Evolutionary conservation across 2,797 vertebrate species (phyloP).

Genomic region (Acropternis orthonyx): DNA sequence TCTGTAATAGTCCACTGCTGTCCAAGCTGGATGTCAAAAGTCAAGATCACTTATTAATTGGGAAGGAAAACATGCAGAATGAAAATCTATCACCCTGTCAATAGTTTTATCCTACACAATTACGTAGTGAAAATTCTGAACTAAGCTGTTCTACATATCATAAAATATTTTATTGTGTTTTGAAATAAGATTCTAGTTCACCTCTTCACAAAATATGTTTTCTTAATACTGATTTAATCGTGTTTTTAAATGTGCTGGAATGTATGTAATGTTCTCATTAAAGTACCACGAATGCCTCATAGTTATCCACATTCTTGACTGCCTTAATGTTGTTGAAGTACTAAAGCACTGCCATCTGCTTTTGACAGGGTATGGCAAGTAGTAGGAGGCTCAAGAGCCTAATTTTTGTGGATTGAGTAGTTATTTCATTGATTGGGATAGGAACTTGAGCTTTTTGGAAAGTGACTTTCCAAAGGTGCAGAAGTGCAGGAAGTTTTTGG

Average conservation of each 20-base stretch:
- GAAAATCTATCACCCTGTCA: neutral
- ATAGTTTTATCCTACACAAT: neutral
- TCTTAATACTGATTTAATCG: neutral
- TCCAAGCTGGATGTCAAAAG: neutral
- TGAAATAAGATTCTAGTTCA: neutral
- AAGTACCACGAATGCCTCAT: neutral
- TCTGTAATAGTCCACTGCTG: neutral
- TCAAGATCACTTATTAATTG: neutral
- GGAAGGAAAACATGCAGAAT: neutral
- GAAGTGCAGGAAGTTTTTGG: neutral
- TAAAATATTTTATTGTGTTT: neutral
- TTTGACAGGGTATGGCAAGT: neutral
- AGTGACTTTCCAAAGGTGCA: neutral
- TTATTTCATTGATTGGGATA: neutral
- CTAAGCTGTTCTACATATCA: neutral
- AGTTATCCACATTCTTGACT: neutral
- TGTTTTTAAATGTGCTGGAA: neutral
- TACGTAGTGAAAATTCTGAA: neutral
- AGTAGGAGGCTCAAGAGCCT: neutral
- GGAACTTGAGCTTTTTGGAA: neutral
- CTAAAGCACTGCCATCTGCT: neutral
- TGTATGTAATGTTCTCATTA: neutral
- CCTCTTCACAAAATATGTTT: neutral
- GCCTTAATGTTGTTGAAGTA: neutral
- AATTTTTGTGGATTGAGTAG: neutral